phyloP scores from a whole-genome alignment of 2,888 invertebrate genomes.

The Callimorpha dominula region DNA sequence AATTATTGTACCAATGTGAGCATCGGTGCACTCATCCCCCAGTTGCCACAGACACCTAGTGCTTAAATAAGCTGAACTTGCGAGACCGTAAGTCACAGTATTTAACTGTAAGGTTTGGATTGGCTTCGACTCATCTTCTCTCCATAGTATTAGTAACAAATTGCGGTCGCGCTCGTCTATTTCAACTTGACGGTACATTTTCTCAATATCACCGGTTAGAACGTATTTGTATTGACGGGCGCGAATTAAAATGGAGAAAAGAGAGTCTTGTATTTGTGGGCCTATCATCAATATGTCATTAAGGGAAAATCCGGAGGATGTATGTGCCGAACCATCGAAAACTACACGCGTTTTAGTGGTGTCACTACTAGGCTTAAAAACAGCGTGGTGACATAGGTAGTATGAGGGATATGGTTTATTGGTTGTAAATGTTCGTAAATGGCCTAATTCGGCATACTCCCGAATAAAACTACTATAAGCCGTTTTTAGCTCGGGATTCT shows the following conservation, averaged over 20 bases:
- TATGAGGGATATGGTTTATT: too few species aligned
- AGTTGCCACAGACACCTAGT: conserved; percentile 39
- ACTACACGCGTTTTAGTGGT: conserved; percentile 37
- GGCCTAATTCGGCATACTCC: not conserved
- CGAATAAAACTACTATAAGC: not conserved
- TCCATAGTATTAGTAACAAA: conserved; percentile 25
- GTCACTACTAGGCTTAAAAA: conserved; percentile 27
- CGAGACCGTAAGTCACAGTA: conserved; percentile 38
- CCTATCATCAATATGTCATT: conserved; percentile 34
- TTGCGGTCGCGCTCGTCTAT: conserved; percentile 9
- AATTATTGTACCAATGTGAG: conserved; percentile 35
- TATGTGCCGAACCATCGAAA: conserved; percentile 33
- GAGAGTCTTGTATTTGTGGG: conserved; percentile 29
- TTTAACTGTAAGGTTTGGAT: conserved; percentile 31
- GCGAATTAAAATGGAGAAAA: conserved; percentile 31
- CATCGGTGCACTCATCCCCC: conserved; percentile 18
- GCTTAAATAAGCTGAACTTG: conserved; percentile 38
- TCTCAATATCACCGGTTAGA: conserved; percentile 27
- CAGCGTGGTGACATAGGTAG: conserved; percentile 28
- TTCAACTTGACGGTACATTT: conserved; percentile 31
- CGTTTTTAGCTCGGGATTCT: not conserved
- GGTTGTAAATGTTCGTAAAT: not conserved
- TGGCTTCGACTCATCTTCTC: conserved; percentile 13
- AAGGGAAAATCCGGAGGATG: conserved; percentile 27
- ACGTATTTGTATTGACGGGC: conserved; percentile 27